phyloP scores from a whole-genome alignment of 1,140 invertebrate genomes.

The Hesperophylax magnus region DNA sequence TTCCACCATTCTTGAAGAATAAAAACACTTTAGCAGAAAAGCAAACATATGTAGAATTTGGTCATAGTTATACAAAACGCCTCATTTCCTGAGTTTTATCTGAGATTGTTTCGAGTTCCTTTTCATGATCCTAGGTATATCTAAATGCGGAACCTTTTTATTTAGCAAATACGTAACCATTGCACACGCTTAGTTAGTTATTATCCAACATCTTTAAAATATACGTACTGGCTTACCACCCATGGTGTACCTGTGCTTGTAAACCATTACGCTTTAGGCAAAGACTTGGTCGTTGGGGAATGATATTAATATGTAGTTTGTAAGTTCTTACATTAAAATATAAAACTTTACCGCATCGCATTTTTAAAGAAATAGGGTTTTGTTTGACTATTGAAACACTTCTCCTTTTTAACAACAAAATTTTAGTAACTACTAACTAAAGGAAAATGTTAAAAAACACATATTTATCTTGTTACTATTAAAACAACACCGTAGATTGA shows the following conservation, averaged over 20 bases:
- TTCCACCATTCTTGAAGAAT: too few species aligned
- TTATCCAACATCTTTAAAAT: conserved; percentile 6
- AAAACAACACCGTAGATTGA: too few species aligned
- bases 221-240: conserved; percentile 11
- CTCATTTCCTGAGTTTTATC: conserved; percentile 5
- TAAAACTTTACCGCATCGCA: too few species aligned
- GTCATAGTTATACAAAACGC: background rate
- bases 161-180: background rate
- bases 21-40: too few species aligned
- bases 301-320: background rate
- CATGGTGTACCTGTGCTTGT: background rate
- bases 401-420: too few species aligned
- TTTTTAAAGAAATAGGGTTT: too few species aligned
- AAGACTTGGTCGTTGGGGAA: conserved; percentile 22
- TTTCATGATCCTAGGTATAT: conserved; percentile 11
- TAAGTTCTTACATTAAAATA: too few species aligned
- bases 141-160: conserved; percentile 26
- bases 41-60: background rate
- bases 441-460: too few species aligned
- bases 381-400: too few species aligned
- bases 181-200: background rate
- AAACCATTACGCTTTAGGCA: conserved; percentile 2
- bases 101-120: background rate
- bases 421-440: too few species aligned
- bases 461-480: too few species aligned